Conservation (phyloP, 1,140 invertebrate species). For the Monochamus saltuarius region DNA sequence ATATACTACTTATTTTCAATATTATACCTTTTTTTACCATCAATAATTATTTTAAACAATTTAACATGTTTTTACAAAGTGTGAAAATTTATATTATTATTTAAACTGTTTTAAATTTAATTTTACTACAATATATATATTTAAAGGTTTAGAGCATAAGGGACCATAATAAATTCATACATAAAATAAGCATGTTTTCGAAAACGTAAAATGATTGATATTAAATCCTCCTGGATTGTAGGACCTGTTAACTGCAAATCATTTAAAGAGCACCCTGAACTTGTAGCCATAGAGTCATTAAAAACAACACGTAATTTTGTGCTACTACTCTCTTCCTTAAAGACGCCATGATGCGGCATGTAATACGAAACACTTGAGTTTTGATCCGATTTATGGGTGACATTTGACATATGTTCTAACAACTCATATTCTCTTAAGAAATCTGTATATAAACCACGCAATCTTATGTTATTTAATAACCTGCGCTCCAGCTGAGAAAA, state of each 20-base stretch:
- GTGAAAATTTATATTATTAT: too few species aligned
- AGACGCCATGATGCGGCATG: conserved; percentile 42
- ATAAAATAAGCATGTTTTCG: too few species aligned
- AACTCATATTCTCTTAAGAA: conserved; percentile 11
- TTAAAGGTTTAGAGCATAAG: too few species aligned
- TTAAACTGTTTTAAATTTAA: too few species aligned
- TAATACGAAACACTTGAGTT: conserved; percentile 21
- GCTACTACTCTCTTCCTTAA: conserved; percentile 31
- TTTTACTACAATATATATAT: too few species aligned
- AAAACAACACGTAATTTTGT: conserved; percentile 50
- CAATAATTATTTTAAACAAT: too few species aligned
- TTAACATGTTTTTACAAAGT: too few species aligned
- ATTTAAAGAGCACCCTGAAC: conserved; percentile 43
- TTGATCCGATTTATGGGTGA: neutral
- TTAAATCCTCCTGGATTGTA: conserved; percentile 36
- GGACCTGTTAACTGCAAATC: conserved; percentile 40
- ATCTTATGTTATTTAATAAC: neutral
- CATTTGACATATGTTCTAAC: conserved; percentile 15
- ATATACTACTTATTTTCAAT: too few species aligned
- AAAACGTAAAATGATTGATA: conserved; percentile 21
- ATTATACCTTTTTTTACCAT: too few species aligned
- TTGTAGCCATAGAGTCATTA: conserved; percentile 39
- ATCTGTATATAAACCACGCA: neutral
- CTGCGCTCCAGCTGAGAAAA: neutral
- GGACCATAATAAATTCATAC: too few species aligned